Evolutionary conservation across 2,888 invertebrate species (phyloP).

Genomic region (Synanthedon andrenaeformis): DNA sequence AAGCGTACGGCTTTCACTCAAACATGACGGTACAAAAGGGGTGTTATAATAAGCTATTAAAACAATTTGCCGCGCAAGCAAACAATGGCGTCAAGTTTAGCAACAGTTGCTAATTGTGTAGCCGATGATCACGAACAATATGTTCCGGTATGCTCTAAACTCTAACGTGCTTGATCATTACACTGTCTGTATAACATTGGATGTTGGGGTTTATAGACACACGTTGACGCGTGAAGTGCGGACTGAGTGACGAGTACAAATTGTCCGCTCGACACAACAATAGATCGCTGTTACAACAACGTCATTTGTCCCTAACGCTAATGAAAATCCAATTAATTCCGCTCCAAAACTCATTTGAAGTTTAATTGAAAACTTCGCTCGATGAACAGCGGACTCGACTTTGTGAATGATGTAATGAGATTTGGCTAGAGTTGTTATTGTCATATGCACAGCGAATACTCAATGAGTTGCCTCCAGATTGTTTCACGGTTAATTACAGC

Average conservation of each 20-base stretch:
- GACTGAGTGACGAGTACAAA: constrained; percentile 58
- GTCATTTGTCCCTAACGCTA: constrained; percentile 65
- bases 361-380: constrained; percentile 65
- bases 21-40: background rate
- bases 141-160: constrained; percentile 31
- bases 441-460: constrained; percentile 58
- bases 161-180: constrained; percentile 9
- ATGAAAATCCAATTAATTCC: constrained; percentile 69
- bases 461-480: constrained; percentile 41
- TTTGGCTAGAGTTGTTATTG: constrained; percentile 58
- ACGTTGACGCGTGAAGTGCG: constrained; percentile 36
- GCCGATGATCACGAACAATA: constrained; percentile 40
- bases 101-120: constrained; percentile 45
- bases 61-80: constrained; percentile 1
- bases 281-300: constrained; percentile 57
- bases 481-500: constrained; percentile 47
- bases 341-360: constrained; percentile 66
- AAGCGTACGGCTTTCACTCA: background rate
- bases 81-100: constrained; percentile 24
- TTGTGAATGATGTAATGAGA: constrained; percentile 62
- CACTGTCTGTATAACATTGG: background rate
- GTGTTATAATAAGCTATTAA: background rate
- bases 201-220: constrained; percentile 6
- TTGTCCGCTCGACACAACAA: constrained; percentile 45
- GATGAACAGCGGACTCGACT: constrained; percentile 40